phyloP scores from a whole-genome alignment of 2,888 invertebrate genomes.

The Ennomos fuscantarius region DNA sequence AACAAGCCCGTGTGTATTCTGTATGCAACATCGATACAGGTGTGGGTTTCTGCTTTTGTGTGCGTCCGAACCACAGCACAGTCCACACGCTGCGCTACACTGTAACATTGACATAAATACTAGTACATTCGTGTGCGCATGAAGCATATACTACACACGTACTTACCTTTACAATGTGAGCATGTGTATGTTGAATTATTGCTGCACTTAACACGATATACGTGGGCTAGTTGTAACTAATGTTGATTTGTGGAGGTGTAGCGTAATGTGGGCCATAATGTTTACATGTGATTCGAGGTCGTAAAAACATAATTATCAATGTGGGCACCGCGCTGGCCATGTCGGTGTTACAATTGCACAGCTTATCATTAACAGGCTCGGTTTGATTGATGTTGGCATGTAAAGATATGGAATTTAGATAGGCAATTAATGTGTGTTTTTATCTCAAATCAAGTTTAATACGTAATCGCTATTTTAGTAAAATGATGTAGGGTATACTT shows the following conservation, averaged over 20 bases:
- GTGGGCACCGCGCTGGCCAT: slow-evolving; percentile 44
- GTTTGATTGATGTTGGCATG: slow-evolving; percentile 33
- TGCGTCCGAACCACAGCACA: slow-evolving; percentile 37
- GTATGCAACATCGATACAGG: slow-evolving; percentile 66
- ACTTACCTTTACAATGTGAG: slow-evolving; percentile 32
- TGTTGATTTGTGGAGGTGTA: slow-evolving; percentile 64
- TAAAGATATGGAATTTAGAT: background rate
- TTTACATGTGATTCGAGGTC: slow-evolving; percentile 69
- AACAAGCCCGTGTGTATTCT: slow-evolving; percentile 51
- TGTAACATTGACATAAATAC: slow-evolving; percentile 84
- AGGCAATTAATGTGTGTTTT: too few species aligned
- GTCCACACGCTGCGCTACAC: background rate
- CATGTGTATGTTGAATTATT: slow-evolving; percentile 62
- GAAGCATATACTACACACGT: slow-evolving; percentile 40
- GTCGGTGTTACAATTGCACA: slow-evolving; percentile 60
- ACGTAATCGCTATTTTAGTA: too few species aligned
- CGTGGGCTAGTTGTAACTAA: slow-evolving; percentile 53
- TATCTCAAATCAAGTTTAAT: too few species aligned
- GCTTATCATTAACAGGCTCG: slow-evolving; percentile 43
- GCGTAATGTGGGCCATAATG: slow-evolving; percentile 72
- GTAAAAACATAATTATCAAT: slow-evolving; percentile 50
- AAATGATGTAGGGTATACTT: too few species aligned
- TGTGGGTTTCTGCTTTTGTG: slow-evolving; percentile 59
- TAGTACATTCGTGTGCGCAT: slow-evolving; percentile 58
- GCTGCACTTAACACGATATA: slow-evolving; percentile 61